These are phyloP conservation scores for Meloidogyne exigua DNA, from an alignment of 1,140 invertebrate genomes.

Conservation along the genomic window DNA sequence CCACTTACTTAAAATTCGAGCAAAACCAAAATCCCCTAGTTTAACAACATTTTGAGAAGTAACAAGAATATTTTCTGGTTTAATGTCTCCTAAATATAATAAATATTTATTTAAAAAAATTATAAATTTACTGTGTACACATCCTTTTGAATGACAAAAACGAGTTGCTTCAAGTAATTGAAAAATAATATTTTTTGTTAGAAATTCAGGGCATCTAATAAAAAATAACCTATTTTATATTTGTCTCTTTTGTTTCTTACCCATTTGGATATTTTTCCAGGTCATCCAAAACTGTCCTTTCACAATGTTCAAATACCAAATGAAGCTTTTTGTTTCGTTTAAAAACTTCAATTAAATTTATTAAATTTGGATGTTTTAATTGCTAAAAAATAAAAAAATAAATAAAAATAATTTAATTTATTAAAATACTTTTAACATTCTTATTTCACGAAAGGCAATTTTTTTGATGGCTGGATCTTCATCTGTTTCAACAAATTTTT, in stretches of 20 bases:
- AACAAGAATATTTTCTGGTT: conserved; percentile 97
- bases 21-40: conserved; percentile 97
- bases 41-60: conserved; percentile 89
- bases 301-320: conserved; percentile 97
- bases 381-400: conserved; percentile 72
- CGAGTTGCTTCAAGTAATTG: conserved; percentile 89
- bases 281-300: conserved; percentile 89
- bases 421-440: conserved; percentile 84
- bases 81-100: conserved; percentile 74
- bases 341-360: conserved; percentile 96
- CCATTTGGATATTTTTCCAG: conserved; percentile 83
- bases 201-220: conserved; percentile 77
- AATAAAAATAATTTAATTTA: not conserved
- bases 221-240: not conserved
- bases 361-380: conserved; percentile 94
- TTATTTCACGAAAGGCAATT: conserved; percentile 93
- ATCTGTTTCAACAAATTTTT: conserved; percentile 97
- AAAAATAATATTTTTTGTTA: conserved; percentile 87
- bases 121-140: conserved; percentile 51
- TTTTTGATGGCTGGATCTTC: conserved; percentile 96
- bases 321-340: conserved; percentile 90
- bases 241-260: conserved; percentile 61
- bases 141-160: conserved; percentile 91
- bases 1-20: conserved; percentile 85
- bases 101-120: not conserved